These are phyloP conservation scores for Dasysyrphus tricinctus DNA, from an alignment of 2,888 invertebrate species.

Conservation along the genomic window DNA sequence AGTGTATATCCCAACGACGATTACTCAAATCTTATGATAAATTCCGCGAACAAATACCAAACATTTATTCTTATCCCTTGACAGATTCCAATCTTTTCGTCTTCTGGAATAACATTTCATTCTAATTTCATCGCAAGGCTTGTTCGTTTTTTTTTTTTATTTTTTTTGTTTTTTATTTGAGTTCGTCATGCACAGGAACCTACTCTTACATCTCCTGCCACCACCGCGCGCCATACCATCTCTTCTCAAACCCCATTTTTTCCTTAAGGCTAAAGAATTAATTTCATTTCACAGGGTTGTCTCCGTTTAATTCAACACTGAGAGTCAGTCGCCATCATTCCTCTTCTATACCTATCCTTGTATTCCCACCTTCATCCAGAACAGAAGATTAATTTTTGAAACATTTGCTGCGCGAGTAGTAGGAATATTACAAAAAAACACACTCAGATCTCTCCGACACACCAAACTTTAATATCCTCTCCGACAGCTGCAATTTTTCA, in stretches of 20 bases:
- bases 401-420: slow-evolving; percentile 56
- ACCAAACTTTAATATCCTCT: slow-evolving; percentile 74
- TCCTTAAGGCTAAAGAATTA: slow-evolving; percentile 53
- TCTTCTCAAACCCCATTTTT: neutral
- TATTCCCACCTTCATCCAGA: slow-evolving; percentile 23
- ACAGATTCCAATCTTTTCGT: slow-evolving; percentile 50
- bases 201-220: neutral
- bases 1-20: slow-evolving; percentile 27
- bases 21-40: slow-evolving; percentile 73
- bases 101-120: slow-evolving; percentile 51
- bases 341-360: neutral
- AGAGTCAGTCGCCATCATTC: slow-evolving; percentile 11
- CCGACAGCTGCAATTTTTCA: slow-evolving; percentile 76
- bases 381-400: slow-evolving; percentile 73
- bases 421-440: slow-evolving; percentile 18
- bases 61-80: slow-evolving; percentile 61
- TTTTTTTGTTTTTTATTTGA: slow-evolving; percentile 66
- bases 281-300: slow-evolving; percentile 67
- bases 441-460: slow-evolving; percentile 36
- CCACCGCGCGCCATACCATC: no score
- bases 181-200: slow-evolving; percentile 48
- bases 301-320: slow-evolving; percentile 63
- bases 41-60: slow-evolving; percentile 64
- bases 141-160: slow-evolving; percentile 5
- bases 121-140: slow-evolving; percentile 51